phyloP scores from a whole-genome alignment of 2,113 vertebrate species.

The Gasterosteus nipponicus region DNA sequence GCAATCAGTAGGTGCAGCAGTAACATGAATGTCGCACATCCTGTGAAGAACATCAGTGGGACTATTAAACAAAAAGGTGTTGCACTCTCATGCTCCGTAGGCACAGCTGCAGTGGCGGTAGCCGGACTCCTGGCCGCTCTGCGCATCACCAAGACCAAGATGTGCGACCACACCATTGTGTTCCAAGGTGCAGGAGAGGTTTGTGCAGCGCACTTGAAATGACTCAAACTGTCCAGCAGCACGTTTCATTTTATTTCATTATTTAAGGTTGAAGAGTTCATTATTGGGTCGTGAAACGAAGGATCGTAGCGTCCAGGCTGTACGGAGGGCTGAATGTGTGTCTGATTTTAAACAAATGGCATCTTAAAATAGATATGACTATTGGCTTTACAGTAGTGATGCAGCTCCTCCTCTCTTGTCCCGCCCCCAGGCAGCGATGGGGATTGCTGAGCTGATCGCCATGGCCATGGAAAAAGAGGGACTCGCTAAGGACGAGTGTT shows the following conservation, averaged over 20 bases:
- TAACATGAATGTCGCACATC: not conserved
- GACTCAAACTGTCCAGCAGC: not conserved
- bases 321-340: not conserved
- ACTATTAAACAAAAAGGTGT: not conserved
- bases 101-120: slow-evolving; percentile 95
- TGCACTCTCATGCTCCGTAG: slow-evolving; percentile 68
- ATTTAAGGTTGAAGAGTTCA: not conserved
- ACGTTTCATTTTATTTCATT: not conserved
- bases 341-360: not conserved
- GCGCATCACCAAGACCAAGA: slow-evolving; percentile 91
- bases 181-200: slow-evolving; percentile 99
- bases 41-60: not conserved
- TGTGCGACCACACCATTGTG: slow-evolving; percentile 91
- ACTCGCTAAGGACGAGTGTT: slow-evolving; percentile 78
- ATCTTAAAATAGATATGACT: not conserved
- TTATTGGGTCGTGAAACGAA: not conserved
- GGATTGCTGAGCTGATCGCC: slow-evolving; percentile 92
- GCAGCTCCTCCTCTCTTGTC: slow-evolving; percentile 6
- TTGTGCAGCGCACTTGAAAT: slow-evolving; percentile 4
- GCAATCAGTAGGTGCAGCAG: not conserved
- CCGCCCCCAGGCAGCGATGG: slow-evolving; percentile 89
- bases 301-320: not conserved
- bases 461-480: slow-evolving; percentile 98
- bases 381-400: not conserved
- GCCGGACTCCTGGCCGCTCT: slow-evolving; percentile 94